These are phyloP conservation scores for Marcusenius ussheri DNA, from an alignment of 2,113 vertebrate species.

Conservation along the genomic window DNA sequence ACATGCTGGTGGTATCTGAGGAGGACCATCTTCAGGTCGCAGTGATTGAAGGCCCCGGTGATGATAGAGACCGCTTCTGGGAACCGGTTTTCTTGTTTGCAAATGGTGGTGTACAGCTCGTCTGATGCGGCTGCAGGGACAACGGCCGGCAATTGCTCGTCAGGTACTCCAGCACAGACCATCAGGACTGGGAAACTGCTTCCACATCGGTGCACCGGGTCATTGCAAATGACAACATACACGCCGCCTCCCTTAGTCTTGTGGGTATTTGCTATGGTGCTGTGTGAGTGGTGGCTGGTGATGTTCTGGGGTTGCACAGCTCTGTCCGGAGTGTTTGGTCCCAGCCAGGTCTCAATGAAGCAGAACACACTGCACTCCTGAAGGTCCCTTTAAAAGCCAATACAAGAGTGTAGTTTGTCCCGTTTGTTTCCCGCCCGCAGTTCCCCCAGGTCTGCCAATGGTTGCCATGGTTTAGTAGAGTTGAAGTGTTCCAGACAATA, in stretches of 20 bases:
- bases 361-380: not conserved
- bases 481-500: not conserved
- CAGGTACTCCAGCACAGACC: not conserved
- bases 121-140: not conserved
- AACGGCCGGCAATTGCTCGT: not conserved
- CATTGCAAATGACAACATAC: not conserved
- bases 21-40: not conserved
- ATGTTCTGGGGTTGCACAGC: not conserved
- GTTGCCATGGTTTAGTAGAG: not conserved
- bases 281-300: not conserved
- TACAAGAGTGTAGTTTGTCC: not conserved
- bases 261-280: not conserved
- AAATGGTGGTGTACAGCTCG: not conserved
- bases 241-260: not conserved
- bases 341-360: not conserved
- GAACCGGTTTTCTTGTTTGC: not conserved
- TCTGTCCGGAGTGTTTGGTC: not conserved
- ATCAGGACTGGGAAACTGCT: not conserved
- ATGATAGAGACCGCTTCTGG: not conserved
- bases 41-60: not conserved
- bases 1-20: not conserved
- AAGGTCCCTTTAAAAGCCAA: not conserved
- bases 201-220: not conserved
- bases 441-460: not conserved
- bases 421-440: not conserved